Base-by-base conservation (phyloP, 2,888 invertebrate species). In the Noctua pronuba region DNA sequence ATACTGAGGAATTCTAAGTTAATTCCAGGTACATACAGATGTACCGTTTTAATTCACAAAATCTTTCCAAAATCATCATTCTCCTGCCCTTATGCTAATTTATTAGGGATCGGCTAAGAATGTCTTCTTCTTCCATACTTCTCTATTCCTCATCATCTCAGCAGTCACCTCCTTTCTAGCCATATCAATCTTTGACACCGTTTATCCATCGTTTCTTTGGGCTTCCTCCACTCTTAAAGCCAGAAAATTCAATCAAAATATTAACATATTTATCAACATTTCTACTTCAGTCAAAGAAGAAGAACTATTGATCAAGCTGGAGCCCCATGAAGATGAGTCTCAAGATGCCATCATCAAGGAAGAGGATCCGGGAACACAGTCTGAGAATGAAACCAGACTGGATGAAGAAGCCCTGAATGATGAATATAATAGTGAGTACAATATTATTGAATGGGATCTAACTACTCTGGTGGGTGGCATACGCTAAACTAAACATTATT, bases 291-390 rank as follows among this genome's bases (percentile, higher is more conserved):
- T 68, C 1, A 68, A 64, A 65, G 76, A 88, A 65, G 75, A 88
- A 62, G 88, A 84, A 38, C 28, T 88, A 8, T 89, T 83, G 80
- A 82, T 88, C 10, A 88, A 88, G 62, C 28, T 80, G 0, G 88
- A 88, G 13, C 58, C 67, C 4, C 18, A 46, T 0, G 77, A 80
- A 21, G 80, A 79, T 49, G 81, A 72, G 28, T 64, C 74, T 46
- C 71, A 86, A 55, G 77, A 77, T 52, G 7, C n/a, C 7, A 8
- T 44, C 0, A 16, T 46, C 0, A 82, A 74, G 44, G 60, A 69
- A 6, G 87, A 80, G 2, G 52, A 67, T 1, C 58, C 35, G 16
- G 66, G 58, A 16, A 66, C 65, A 0, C 16, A 31, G 24, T 73
- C 83, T 0, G 83, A 82, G 18, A 58, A 62, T 0, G 78, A 68